Conservation (phyloP, 2,888 invertebrate species). For the Poecilus cupreus region DNA sequence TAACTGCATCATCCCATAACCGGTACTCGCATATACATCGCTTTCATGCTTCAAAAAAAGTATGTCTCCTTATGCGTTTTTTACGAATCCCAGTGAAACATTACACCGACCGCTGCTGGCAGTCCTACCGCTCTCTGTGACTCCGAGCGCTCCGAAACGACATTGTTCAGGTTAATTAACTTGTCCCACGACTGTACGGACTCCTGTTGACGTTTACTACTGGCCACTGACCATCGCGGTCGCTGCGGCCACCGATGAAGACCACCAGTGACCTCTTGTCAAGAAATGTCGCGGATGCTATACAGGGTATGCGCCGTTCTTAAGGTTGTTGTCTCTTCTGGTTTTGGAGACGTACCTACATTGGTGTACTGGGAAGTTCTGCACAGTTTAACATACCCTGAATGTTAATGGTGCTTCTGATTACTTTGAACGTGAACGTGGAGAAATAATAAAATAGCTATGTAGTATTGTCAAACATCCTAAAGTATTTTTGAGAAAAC, state of each 20-base stretch:
- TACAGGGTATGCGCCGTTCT: background rate
- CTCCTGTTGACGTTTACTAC: slow-evolving; percentile 55
- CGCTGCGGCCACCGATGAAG: slow-evolving; percentile 24
- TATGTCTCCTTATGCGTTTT: background rate
- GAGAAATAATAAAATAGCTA: too few species aligned
- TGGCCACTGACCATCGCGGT: slow-evolving; percentile 26
- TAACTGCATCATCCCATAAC: slow-evolving; percentile 14
- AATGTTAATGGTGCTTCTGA: too few species aligned
- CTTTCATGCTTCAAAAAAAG: background rate
- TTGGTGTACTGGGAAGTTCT: slow-evolving; percentile 1
- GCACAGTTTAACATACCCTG: background rate
- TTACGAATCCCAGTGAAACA: background rate
- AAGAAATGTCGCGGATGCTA: background rate
- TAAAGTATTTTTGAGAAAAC: too few species aligned
- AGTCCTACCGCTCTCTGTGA: background rate
- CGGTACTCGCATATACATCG: slow-evolving; percentile 21
- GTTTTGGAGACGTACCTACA: background rate
- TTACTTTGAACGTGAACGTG: too few species aligned
- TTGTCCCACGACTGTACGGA: slow-evolving; percentile 50
- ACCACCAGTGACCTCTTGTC: slow-evolving; percentile 44
- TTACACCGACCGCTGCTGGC: background rate
- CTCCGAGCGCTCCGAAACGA: slow-evolving; percentile 30
- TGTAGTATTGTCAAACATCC: too few species aligned
- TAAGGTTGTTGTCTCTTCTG: background rate
- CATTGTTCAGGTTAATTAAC: slow-evolving; percentile 56